A percentile compares a stretch with the other conserved stretches of the same genome.
phyloP scores from a whole-genome alignment of 2,113 vertebrate genomes.

The Cercopithecus mona region DNA sequence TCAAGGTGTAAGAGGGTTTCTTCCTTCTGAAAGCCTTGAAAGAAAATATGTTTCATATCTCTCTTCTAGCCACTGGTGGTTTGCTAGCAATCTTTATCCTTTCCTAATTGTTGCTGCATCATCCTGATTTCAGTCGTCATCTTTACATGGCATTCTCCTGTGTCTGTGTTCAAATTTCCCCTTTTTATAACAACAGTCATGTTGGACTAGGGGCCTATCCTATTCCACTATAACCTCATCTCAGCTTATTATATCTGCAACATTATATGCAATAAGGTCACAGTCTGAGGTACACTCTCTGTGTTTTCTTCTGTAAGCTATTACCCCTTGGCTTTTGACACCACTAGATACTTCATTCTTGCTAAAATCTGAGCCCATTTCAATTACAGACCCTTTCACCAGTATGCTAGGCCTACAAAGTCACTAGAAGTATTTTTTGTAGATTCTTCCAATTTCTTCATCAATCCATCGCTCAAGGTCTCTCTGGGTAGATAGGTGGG shows the following conservation, averaged over 20 bases:
- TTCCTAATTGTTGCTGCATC: not conserved
- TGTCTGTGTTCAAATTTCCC: not conserved
- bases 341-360: not conserved
- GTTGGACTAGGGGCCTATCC: not conserved
- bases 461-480: not conserved
- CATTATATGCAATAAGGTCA: not conserved
- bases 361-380: not conserved
- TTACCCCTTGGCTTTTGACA: not conserved
- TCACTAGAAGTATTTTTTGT: not conserved
- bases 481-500: not conserved
- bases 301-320: not conserved
- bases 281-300: not conserved
- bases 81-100: not conserved
- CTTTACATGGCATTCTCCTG: not conserved
- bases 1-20: not conserved
- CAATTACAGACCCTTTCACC: not conserved
- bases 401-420: not conserved
- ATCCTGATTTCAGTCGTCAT: not conserved
- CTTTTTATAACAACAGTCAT: not conserved
- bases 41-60: not conserved
- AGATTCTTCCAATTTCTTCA: not conserved
- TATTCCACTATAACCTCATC: not conserved
- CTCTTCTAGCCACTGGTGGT: not conserved
- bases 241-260: not conserved
- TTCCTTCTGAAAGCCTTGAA: not conserved